Evolutionary conservation across 2,113 vertebrate genomes (phyloP).

Genomic region (Oenanthe melanoleuca): DNA sequence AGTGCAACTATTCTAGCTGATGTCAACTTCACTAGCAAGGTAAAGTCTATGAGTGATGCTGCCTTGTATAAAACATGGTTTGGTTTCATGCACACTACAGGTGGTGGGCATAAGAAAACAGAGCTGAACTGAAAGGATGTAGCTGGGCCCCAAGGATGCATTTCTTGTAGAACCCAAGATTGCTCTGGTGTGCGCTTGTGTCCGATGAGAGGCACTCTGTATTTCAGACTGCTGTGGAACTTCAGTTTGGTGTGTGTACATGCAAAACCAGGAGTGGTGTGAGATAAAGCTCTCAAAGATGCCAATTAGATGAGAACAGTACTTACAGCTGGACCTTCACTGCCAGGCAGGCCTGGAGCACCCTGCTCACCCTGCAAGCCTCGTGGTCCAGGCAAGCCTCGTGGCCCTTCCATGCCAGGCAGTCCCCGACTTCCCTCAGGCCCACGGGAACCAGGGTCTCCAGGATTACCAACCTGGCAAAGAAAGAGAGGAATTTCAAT

Average conservation of each 20-base stretch:
- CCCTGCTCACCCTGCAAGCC: conserved; percentile 91
- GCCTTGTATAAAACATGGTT: neutral
- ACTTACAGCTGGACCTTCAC: conserved; percentile 91
- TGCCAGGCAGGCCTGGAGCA: conserved; percentile 85
- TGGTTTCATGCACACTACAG: neutral
- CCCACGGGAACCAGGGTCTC: conserved; percentile 87
- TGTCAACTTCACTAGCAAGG: neutral
- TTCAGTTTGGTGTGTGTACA: rapidly evolving
- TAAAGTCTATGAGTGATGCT: neutral
- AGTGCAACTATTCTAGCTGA: neutral
- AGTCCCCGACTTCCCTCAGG: conserved; percentile 90
- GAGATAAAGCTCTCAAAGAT: neutral
- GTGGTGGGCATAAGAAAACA: rapidly evolving
- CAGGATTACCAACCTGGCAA: conserved; percentile 84
- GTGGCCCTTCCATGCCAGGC: conserved; percentile 88
- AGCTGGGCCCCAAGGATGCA: neutral
- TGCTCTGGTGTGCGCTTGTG: neutral
- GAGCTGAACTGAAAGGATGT: neutral
- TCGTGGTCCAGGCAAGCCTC: conserved; percentile 85
- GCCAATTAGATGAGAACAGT: neutral
- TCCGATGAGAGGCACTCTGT: neutral
- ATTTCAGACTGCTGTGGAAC: neutral
- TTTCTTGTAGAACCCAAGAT: neutral
- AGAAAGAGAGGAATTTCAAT: neutral
- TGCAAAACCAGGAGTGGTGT: neutral